Base-by-base conservation (phyloP, 2,113 vertebrate genomes). In the Mandrillus leucophaeus region DNA sequence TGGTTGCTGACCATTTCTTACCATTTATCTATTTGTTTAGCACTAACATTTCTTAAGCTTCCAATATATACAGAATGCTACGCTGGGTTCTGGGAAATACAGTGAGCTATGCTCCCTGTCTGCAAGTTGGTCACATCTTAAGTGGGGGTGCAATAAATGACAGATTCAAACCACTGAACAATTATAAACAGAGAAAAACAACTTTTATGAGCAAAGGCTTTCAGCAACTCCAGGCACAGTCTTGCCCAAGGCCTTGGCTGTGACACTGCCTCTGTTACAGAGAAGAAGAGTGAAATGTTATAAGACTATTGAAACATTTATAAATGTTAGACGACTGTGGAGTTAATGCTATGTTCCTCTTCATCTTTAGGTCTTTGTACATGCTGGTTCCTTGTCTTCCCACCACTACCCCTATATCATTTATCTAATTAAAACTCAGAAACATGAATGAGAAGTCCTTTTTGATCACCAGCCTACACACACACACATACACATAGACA, bases 11-110 rank as follows among this genome's bases (percentile, higher is more conserved):
- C 45, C 40, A 73, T 95, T 82, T 43, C 73, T 70, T 57, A 22
- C 40, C 13, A 7, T 70, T 96, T 81, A 61, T 95, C 73, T 94
- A 13, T 73, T 73, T 95, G 61, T 59, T 94, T 50, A 96, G 57
- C 30, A 18, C 23, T 8, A 66, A 17, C 13, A 66, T 92, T 88
- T 92, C 84, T 94, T 75, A 57, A 87, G 75, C 70, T 76, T 38
- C 72, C 78, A 79, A 0, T 79, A 59, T 38, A 12, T 50, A 70
- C 18, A 38, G 66, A 90, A 57, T 7, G 4, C 72, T 61, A 27
- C 40, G 3, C 35, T 9, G 50, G n/a, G 13, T 88, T 96, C 87
- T 93, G 88, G 96, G 96, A 97, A 96, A 88, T 4, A 23, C 13
- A 55, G 0, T 38, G 52, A 88, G 70, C 55, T 57, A 6, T 5